phyloP scores from a whole-genome alignment of 2,888 invertebrate species.

The Hirtodrosophila alboralis region DNA sequence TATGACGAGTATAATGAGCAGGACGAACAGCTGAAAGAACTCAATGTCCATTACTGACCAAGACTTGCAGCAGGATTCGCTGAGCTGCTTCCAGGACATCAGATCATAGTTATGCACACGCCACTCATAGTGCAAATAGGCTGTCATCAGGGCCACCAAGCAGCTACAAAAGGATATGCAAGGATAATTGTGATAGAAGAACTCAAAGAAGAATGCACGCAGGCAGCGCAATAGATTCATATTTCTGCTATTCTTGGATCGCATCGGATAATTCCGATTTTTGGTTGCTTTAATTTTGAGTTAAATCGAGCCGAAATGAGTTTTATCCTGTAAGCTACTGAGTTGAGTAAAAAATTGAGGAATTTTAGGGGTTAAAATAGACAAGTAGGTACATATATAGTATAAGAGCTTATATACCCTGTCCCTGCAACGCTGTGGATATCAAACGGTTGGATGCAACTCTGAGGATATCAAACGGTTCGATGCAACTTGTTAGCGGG shows the following conservation, averaged over 20 bases:
- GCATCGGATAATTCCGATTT: slow-evolving; percentile 33
- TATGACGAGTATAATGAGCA: slow-evolving; percentile 59
- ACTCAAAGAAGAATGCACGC: slow-evolving; percentile 39
- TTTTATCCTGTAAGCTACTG: slow-evolving; percentile 34
- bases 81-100: slow-evolving; percentile 63
- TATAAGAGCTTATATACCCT: slow-evolving; percentile 43
- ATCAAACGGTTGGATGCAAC: slow-evolving; percentile 17
- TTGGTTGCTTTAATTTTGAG: slow-evolving; percentile 48
- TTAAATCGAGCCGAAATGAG: slow-evolving; percentile 41
- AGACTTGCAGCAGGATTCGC: slow-evolving; percentile 32
- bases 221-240: slow-evolving; percentile 58
- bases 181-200: slow-evolving; percentile 69
- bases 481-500: slow-evolving; percentile 34
- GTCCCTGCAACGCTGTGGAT: slow-evolving; percentile 45
- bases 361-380: no score
- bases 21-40: slow-evolving; percentile 57
- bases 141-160: slow-evolving; percentile 58
- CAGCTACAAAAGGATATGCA: slow-evolving; percentile 60
- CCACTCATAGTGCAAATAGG: slow-evolving; percentile 72
- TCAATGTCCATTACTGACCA: slow-evolving; percentile 42
- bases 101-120: slow-evolving; percentile 64
- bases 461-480: slow-evolving; percentile 23
- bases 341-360: slow-evolving; percentile 6
- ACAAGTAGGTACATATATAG: no score
- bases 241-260: slow-evolving; percentile 13